Evolutionary conservation across 2,113 vertebrate species (phyloP).

Genomic region (Pituophis catenifer): DNA sequence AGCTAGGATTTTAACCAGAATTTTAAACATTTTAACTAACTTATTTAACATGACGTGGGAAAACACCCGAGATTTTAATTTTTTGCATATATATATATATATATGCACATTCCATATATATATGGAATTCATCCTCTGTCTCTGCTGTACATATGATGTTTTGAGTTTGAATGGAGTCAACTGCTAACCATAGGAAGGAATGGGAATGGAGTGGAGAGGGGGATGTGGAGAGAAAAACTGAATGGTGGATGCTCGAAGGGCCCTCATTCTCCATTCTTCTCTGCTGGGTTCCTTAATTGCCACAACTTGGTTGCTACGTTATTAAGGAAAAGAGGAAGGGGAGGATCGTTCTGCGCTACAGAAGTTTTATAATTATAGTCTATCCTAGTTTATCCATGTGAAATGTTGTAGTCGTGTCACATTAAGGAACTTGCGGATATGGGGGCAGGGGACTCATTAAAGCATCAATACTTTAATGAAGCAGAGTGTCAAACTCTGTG

Average conservation of each 20-base stretch:
- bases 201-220: not conserved
- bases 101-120: too few species aligned
- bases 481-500: not conserved
- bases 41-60: too few species aligned
- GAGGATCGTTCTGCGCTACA: not conserved
- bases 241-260: not conserved
- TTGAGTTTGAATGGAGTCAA: not conserved
- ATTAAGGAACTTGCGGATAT: not conserved
- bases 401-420: not conserved
- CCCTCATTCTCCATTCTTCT: not conserved
- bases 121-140: too few species aligned
- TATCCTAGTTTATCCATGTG: not conserved
- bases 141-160: not conserved
- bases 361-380: not conserved
- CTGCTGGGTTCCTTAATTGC: not conserved
- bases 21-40: too few species aligned
- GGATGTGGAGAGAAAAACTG: not conserved
- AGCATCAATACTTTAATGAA: not conserved
- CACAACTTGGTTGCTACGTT: not conserved
- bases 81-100: too few species aligned
- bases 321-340: not conserved
- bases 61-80: too few species aligned
- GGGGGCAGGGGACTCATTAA: not conserved
- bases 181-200: not conserved
- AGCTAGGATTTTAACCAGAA: too few species aligned